Conservation (phyloP, 2,113 vertebrate genomes). For the western clawed frog (Xenopus tropicalis) region DNA sequence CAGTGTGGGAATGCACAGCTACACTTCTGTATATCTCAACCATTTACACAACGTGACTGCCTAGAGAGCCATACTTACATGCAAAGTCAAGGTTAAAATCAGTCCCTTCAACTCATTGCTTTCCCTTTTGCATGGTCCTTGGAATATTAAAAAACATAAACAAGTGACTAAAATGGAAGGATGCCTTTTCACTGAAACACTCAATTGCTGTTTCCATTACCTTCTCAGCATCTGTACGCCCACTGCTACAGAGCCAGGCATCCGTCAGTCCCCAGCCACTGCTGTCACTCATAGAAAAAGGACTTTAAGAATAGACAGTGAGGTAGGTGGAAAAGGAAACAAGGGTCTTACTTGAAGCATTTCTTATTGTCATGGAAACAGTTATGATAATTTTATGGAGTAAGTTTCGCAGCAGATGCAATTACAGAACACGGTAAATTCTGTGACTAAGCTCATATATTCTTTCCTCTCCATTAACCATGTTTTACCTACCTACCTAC, state of each 20-base stretch:
- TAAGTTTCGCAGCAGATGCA: slow-evolving; percentile 11
- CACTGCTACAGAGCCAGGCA: neutral
- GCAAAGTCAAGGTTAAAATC: too few species aligned
- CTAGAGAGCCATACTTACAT: too few species aligned
- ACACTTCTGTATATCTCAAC: too few species aligned
- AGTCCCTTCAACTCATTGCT: too few species aligned
- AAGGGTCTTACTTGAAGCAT: slow-evolving; percentile 24
- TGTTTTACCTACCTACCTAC: too few species aligned
- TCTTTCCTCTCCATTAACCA: neutral
- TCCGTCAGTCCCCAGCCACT: neutral
- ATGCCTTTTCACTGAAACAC: neutral
- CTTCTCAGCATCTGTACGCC: neutral
- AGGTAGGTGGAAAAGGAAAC: slow-evolving; percentile 11
- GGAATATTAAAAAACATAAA: too few species aligned
- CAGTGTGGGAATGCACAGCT: too few species aligned
- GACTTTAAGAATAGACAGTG: slow-evolving; percentile 1
- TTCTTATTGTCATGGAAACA: slow-evolving; percentile 40
- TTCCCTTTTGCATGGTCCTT: too few species aligned
- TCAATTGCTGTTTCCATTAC: neutral
- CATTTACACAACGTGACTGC: too few species aligned
- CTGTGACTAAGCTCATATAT: too few species aligned
- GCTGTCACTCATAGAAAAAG: slow-evolving; percentile 1
- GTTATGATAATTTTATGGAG: slow-evolving; percentile 18
- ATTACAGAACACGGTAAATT: slow-evolving; percentile 16
- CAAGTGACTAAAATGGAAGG: too few species aligned